Conservation (phyloP, 2,113 vertebrate species). For the Psophia crepitans region DNA sequence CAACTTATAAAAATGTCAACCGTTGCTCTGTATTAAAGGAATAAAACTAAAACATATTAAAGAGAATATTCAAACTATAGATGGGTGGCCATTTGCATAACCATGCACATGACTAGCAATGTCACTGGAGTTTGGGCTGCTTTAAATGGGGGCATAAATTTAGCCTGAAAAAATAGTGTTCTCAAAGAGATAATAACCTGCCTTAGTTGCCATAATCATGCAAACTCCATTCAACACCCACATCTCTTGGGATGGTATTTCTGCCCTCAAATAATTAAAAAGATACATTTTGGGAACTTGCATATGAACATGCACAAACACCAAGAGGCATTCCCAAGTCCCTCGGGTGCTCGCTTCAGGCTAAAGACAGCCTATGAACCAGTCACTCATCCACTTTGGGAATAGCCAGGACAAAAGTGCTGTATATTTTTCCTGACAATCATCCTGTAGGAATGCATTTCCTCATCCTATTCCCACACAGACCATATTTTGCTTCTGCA, state of each 20-base stretch:
- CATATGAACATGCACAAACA: not conserved
- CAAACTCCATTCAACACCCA: not conserved
- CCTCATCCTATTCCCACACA: not conserved
- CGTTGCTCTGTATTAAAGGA: not conserved
- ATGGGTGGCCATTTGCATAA: not conserved
- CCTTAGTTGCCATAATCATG: not conserved
- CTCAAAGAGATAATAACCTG: not conserved
- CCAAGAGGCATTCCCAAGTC: not conserved
- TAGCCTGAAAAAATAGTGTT: not conserved
- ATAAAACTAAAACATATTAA: not conserved
- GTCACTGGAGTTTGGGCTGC: not conserved
- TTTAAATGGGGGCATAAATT: not conserved
- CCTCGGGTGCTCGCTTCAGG: accelerated
- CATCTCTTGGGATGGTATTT: not conserved
- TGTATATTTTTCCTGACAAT: not conserved
- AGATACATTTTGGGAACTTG: not conserved
- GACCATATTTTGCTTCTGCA: not conserved
- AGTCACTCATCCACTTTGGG: not conserved
- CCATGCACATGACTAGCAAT: too few species aligned
- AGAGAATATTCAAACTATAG: not conserved
- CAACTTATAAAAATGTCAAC: not conserved
- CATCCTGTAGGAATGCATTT: not conserved
- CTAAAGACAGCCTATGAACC: not conserved
- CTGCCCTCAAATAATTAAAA: not conserved
- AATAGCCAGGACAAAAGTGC: not conserved